These are phyloP conservation scores for Fopius arisanus DNA, from an alignment of 1,140 invertebrate genomes.

Conservation along the genomic window DNA sequence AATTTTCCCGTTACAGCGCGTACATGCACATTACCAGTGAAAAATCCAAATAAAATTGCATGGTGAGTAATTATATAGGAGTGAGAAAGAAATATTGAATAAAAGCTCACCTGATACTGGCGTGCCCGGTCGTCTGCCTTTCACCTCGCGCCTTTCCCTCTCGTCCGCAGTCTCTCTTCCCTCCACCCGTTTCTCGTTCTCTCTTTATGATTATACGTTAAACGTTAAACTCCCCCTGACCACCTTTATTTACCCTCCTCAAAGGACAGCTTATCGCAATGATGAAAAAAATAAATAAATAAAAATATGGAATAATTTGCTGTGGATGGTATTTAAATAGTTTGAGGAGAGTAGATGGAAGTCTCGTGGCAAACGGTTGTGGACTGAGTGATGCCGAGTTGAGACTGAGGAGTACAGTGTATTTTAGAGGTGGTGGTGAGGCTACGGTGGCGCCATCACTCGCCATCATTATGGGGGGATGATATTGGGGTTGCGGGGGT, in stretches of 20 bases:
- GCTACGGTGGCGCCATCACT: conserved; percentile 47
- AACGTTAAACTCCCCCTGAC: neutral
- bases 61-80: neutral
- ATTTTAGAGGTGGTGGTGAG: conserved; percentile 37
- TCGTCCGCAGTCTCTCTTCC: neutral
- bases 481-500: neutral
- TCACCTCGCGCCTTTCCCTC: neutral
- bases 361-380: conserved; percentile 62
- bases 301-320: neutral
- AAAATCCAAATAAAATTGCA: neutral
- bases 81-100: neutral
- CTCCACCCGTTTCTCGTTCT: neutral
- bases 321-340: too few species aligned
- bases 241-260: neutral
- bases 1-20: neutral
- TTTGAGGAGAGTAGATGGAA: conserved; percentile 35
- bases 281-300: neutral
- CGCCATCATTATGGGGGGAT: conserved; percentile 20
- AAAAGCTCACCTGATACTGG: conserved; percentile 6
- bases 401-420: conserved; percentile 52
- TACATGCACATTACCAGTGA: neutral
- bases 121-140: conserved; percentile 9
- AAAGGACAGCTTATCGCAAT: neutral
- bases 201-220: neutral
- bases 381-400: conserved; percentile 63